A percentile compares a stretch with the other conserved stretches of the same genome.
phyloP scores from a whole-genome alignment of 2,113 vertebrate genomes.

The Bos indicus region DNA sequence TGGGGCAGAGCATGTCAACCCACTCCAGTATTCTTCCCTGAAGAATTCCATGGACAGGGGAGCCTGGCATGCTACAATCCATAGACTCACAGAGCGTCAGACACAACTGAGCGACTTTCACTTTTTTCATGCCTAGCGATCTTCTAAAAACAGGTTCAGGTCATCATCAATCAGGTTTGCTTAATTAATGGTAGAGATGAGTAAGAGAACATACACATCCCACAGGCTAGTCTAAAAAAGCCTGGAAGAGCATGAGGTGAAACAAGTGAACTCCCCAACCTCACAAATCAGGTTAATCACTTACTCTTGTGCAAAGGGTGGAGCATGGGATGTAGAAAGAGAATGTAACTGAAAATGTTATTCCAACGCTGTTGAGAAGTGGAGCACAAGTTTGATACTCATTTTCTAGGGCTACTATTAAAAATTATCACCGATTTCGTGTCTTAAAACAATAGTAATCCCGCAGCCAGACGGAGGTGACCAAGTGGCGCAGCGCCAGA shows the following conservation, averaged over 20 bases:
- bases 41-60: not conserved
- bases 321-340: not conserved
- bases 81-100: not conserved
- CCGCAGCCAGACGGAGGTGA: fast-evolving
- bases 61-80: not conserved
- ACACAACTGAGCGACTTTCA: not conserved
- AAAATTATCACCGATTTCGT: not conserved
- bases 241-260: not conserved
- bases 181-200: not conserved
- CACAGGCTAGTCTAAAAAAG: not conserved
- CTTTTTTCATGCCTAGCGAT: not conserved
- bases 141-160: not conserved
- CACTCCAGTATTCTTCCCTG: not conserved
- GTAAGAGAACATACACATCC: not conserved
- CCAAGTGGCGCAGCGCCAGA: not conserved
- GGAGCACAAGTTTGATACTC: not conserved
- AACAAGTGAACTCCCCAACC: not conserved
- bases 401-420: not conserved
- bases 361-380: not conserved
- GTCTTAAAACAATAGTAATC: not conserved
- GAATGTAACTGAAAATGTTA: not conserved
- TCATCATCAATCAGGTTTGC: not conserved
- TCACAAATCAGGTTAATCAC: not conserved
- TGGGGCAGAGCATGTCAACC: not conserved
- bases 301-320: not conserved